These are phyloP conservation scores for Plebejus melissa DNA, from an alignment of 2,888 invertebrate genomes.

Conservation along the genomic window DNA sequence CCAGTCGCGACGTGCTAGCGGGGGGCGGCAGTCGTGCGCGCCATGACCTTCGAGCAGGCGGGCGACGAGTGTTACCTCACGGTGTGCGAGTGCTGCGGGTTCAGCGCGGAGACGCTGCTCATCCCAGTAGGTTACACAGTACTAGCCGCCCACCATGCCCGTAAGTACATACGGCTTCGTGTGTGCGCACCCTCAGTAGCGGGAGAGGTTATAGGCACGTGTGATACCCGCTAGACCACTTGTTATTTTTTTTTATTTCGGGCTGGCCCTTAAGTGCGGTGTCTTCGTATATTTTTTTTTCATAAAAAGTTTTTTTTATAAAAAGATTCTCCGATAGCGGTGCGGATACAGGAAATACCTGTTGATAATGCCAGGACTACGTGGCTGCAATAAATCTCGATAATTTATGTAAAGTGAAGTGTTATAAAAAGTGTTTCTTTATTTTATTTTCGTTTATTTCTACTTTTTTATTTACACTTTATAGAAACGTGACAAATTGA, in stretches of 20 bases:
- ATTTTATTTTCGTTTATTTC: neutral
- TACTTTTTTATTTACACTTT: neutral
- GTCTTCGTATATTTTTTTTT: neutral
- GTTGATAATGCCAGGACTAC: neutral
- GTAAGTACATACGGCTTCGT: constrained; percentile 59
- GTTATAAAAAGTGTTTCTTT: neutral
- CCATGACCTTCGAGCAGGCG: constrained; percentile 75
- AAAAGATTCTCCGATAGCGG: neutral
- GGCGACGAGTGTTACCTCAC: constrained; percentile 71
- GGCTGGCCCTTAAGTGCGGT: neutral
- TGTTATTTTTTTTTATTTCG: neutral
- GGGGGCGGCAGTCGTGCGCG: constrained; percentile 70
- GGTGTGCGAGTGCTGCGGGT: constrained; percentile 78
- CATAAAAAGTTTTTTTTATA: neutral
- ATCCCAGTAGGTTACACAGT: constrained; percentile 76
- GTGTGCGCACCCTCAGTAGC: constrained; percentile 5
- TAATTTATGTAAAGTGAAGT: neutral
- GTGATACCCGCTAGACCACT: neutral
- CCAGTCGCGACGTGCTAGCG: constrained; percentile 61
- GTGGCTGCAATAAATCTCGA: neutral
- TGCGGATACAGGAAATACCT: neutral
- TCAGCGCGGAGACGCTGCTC: constrained; percentile 74
- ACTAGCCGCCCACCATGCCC: constrained; percentile 66
- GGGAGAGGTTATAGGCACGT: neutral
- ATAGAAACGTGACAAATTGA: neutral